phyloP scores from a whole-genome alignment of 2,888 invertebrate genomes.

The Lochmaea crataegi region DNA sequence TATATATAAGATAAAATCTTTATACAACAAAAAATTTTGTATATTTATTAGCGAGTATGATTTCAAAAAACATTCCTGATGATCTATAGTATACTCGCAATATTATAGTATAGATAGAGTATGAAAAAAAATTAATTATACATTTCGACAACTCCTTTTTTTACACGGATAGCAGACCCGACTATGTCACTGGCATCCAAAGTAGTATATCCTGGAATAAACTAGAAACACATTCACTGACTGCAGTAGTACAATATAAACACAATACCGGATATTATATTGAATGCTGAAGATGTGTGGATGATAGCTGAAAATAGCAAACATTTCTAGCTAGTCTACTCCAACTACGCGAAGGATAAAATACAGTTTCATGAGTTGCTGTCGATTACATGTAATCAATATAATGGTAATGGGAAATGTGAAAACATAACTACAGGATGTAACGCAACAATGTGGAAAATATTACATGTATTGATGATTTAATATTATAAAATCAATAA shows the following conservation, averaged over 20 bases:
- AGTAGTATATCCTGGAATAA: constrained; percentile 7
- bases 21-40: too few species aligned
- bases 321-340: constrained; percentile 21
- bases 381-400: constrained; percentile 2
- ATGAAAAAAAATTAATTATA: too few species aligned
- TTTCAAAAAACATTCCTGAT: too few species aligned
- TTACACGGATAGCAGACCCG: background rate
- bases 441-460: background rate
- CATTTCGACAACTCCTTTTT: background rate
- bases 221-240: constrained; percentile 24
- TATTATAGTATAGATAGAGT: too few species aligned
- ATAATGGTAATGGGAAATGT: background rate
- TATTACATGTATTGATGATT: background rate
- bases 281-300: constrained; percentile 31
- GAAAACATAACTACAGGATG: background rate
- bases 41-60: too few species aligned
- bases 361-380: constrained; percentile 21
- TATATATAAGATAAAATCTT: too few species aligned
- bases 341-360: constrained; percentile 9
- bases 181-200: background rate
- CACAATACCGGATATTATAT: constrained; percentile 33
- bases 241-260: constrained; percentile 22
- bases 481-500: background rate
- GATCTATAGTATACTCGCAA: too few species aligned
- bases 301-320: constrained; percentile 33